phyloP scores from a whole-genome alignment of 2,797 vertebrate genomes.

The Neosilurus hyrtlii region DNA sequence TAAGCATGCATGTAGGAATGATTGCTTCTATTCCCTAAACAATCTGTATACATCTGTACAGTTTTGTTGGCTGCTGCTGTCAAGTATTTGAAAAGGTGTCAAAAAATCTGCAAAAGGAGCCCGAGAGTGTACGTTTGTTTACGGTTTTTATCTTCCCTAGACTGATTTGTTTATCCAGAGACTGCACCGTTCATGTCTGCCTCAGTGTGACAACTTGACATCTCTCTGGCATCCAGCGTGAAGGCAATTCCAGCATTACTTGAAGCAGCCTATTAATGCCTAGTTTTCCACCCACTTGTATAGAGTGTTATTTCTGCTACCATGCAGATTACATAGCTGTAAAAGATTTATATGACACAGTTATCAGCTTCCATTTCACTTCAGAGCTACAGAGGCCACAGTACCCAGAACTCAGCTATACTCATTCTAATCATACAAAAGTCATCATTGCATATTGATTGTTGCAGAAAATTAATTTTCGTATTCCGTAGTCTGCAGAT shows the following conservation, averaged over 20 bases:
- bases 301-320: constrained; percentile 27
- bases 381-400: not conserved
- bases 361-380: constrained; percentile 24
- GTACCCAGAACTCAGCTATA: not conserved
- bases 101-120: constrained; percentile 22
- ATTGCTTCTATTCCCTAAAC: constrained; percentile 31
- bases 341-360: constrained; percentile 30
- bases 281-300: constrained; percentile 40
- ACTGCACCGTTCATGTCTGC: constrained; percentile 35
- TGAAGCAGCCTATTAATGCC: constrained; percentile 44
- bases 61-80: constrained; percentile 41
- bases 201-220: constrained; percentile 43
- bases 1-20: constrained; percentile 29
- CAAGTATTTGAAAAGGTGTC: constrained; percentile 47
- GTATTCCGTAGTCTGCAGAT: not conserved
- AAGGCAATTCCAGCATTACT: constrained; percentile 46
- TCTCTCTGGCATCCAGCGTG: constrained; percentile 35
- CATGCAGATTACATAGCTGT: constrained; percentile 35
- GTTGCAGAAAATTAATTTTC: not conserved
- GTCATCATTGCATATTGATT: not conserved
- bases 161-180: constrained; percentile 50
- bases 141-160: constrained; percentile 44
- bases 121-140: constrained; percentile 49
- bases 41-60: constrained; percentile 23
- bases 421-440: not conserved